Conservation (phyloP, 2,888 invertebrate species). For the Chymomyza fuscimana region DNA sequence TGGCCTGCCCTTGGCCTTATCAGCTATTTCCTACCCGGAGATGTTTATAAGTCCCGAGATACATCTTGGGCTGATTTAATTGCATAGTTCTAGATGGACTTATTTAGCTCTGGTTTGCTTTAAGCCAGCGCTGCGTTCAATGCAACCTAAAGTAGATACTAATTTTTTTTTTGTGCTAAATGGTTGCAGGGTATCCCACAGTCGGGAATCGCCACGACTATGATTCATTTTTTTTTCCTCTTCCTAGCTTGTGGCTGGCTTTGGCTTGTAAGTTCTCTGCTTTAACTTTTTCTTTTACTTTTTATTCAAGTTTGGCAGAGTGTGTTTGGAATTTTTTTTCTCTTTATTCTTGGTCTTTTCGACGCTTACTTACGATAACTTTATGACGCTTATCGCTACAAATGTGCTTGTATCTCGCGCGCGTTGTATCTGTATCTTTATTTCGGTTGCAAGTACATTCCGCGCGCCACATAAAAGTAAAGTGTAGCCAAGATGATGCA, state of each 20-base stretch:
- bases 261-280: slow-evolving; percentile 15
- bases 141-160: too few relatives aligned
- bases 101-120: too few relatives aligned
- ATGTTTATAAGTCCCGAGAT: too few relatives aligned
- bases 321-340: slow-evolving; percentile 3
- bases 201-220: not conserved
- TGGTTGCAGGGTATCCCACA: not conserved
- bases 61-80: too few relatives aligned
- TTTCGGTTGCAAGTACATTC: slow-evolving; percentile 70
- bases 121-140: too few relatives aligned
- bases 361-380: slow-evolving; percentile 74
- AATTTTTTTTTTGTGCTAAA: too few relatives aligned
- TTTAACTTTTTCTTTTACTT: not conserved
- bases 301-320: not conserved
- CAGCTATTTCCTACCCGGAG: too few relatives aligned
- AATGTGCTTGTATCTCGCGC: slow-evolving; percentile 70
- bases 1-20: too few relatives aligned
- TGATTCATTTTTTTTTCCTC: not conserved
- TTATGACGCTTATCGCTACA: slow-evolving; percentile 73
- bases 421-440: slow-evolving; percentile 69
- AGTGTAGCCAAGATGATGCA: slow-evolving; percentile 68
- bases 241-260: slow-evolving; percentile 48
- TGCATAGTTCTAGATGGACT: too few relatives aligned
- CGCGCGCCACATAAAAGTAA: slow-evolving; percentile 68
- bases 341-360: slow-evolving; percentile 51